phyloP scores from a whole-genome alignment of 2,888 invertebrate species.

The Xylota segnis region DNA sequence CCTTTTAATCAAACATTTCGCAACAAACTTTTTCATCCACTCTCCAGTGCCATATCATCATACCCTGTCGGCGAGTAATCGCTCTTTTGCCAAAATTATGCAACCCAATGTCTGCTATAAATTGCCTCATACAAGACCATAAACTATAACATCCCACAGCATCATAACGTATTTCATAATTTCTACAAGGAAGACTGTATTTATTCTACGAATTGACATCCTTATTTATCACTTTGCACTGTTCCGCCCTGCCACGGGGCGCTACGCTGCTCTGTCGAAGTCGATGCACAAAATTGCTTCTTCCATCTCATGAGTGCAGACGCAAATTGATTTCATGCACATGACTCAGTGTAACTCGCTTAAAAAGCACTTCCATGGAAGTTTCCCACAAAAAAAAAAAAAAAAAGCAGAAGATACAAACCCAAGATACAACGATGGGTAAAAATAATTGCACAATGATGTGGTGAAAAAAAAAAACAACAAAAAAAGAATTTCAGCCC shows the following conservation, averaged over 20 bases:
- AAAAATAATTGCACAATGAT: constrained; percentile 65
- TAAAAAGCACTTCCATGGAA: constrained; percentile 38
- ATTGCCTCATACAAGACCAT: constrained; percentile 49
- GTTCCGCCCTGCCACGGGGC: constrained; percentile 18
- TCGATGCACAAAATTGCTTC: constrained; percentile 47
- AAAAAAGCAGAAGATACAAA: constrained; percentile 33
- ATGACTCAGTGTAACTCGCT: constrained; percentile 37
- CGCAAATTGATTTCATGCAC: constrained; percentile 71
- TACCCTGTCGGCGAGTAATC: constrained; percentile 10
- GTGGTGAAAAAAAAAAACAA: constrained; percentile 51
- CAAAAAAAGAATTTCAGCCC: not conserved
- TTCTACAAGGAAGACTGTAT: constrained; percentile 59
- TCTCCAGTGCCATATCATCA: constrained; percentile 1
- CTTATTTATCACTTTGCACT: constrained; percentile 69
- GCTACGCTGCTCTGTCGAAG: not conserved
- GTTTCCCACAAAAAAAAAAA: constrained; percentile 13
- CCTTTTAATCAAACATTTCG: constrained; percentile 55
- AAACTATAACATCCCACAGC: constrained; percentile 40
- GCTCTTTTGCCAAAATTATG: constrained; percentile 38
- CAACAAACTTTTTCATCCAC: constrained; percentile 20
- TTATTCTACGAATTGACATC: constrained; percentile 73
- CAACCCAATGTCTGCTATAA: constrained; percentile 44
- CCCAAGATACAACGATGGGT: constrained; percentile 46
- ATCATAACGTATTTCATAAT: constrained; percentile 63
- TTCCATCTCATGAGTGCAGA: constrained; percentile 59